phyloP scores from a whole-genome alignment of 2,888 invertebrate genomes.

The Saturnia pavonia region DNA sequence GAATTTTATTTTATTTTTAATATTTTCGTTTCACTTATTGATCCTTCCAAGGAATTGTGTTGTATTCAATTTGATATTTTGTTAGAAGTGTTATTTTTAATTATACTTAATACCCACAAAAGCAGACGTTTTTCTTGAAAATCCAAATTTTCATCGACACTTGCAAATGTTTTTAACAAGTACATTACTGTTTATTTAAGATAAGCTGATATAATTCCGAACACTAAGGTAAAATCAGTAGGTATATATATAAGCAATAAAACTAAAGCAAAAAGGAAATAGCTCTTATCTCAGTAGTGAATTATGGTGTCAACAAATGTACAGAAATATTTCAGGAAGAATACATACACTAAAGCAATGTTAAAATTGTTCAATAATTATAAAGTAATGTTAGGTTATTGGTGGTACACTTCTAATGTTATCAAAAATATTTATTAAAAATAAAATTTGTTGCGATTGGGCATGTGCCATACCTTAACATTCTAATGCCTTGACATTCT shows the following conservation, averaged over 20 bases:
- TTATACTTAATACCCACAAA: not conserved
- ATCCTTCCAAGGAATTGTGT: no score
- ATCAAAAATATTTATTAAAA: slow-evolving; percentile 9
- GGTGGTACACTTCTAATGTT: slow-evolving; percentile 31
- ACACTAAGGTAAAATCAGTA: not conserved
- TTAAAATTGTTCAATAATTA: not conserved
- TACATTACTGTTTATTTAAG: not conserved
- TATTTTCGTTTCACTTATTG: no score
- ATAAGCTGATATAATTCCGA: not conserved
- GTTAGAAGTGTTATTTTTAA: no score
- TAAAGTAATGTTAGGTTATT: slow-evolving; percentile 26
- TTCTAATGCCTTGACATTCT: slow-evolving; percentile 43
- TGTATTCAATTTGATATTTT: no score
- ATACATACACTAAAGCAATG: not conserved
- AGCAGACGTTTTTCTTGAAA: not conserved
- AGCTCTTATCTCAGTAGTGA: not conserved
- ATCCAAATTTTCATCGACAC: not conserved
- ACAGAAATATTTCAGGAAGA: not conserved
- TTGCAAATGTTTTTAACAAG: not conserved
- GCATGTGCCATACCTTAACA: slow-evolving; percentile 69
- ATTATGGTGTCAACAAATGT: not conserved
- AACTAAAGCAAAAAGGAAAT: not conserved
- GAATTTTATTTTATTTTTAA: no score
- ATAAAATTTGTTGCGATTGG: slow-evolving; percentile 21
- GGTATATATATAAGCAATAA: not conserved